Evolutionary conservation across 2,113 vertebrate species (phyloP), one percentile per base, ranked within the genome.

Genomic region (Ciconia boyciana): DNA sequence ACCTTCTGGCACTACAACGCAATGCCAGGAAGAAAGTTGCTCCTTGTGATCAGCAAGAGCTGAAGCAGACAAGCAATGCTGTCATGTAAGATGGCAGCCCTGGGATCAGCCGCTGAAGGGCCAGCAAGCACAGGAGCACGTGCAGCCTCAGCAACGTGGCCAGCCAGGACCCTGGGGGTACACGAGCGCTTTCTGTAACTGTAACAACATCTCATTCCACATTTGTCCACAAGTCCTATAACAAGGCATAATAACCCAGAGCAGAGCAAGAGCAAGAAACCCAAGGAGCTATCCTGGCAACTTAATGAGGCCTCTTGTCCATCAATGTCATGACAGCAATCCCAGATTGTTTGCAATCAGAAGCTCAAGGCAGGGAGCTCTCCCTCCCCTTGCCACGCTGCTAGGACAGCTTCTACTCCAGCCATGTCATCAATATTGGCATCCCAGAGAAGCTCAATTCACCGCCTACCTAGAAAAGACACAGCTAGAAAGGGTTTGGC

Each of bases 261-360:
- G 87, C 87, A 82, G 44, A 88, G 69, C 39, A 21, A 61, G 31
- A 81, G 79, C 32, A 72, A 62, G 48, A 58, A 76, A 93, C 31
- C 31, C 78, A 41, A 61, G 75, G 49, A 95, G 41, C 84, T 52
- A 51, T 90, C 82, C 90, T 65, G 70, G 82, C 46, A 72, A 26
- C 36, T 68, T 95, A 93, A 96, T 74, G 94, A 96, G 87, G 62
- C 34, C 36, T 58, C 82, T 46, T 66, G 96, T 93, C 96, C 90
- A 83, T 95, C 93, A 95, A 0, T 19, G 46, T 46, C 80, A 57
- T 3, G 54, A 44, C 85, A 77, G 78, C 84, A 20, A 66, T 34
- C 71, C 49, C 60, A 39, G 92, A 52, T 4, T 29, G 36, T 65
- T 43, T 80, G 92, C 54, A 31, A 31, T 39, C 66, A 68, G 75